Conservation (phyloP, 2,797 vertebrate species). For the Thamnophis elegans region DNA sequence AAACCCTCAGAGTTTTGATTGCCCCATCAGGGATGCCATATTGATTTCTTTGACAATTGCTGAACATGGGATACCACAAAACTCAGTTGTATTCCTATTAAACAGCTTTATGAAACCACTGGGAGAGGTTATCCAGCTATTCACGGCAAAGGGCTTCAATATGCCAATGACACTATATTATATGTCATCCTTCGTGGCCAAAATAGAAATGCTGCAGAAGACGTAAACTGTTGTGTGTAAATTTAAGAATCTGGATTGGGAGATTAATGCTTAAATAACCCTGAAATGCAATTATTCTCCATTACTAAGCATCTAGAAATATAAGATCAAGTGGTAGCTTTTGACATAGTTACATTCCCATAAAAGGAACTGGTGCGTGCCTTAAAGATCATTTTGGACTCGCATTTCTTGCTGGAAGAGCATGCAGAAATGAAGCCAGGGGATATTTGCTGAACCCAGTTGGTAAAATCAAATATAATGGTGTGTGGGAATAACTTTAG, state of each 20-base stretch:
- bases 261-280: neutral
- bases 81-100: neutral
- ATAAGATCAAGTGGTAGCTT: neutral
- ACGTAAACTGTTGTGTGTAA: neutral
- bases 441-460: neutral
- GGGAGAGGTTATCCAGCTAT: neutral
- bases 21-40: neutral
- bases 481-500: neutral
- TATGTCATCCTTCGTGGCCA: neutral
- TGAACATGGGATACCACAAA: neutral
- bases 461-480: neutral
- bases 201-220: neutral
- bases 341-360: neutral
- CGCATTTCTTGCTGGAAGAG: neutral
- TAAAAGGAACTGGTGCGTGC: neutral
- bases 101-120: neutral
- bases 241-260: neutral
- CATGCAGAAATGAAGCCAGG: neutral
- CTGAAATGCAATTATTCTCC: neutral
- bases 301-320: neutral
- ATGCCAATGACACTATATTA: neutral
- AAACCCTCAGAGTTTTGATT: neutral
- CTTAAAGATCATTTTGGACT: neutral
- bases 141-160: neutral
- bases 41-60: neutral